Conservation (phyloP, 2,113 vertebrate genomes). For the Trematomus loennbergii region DNA sequence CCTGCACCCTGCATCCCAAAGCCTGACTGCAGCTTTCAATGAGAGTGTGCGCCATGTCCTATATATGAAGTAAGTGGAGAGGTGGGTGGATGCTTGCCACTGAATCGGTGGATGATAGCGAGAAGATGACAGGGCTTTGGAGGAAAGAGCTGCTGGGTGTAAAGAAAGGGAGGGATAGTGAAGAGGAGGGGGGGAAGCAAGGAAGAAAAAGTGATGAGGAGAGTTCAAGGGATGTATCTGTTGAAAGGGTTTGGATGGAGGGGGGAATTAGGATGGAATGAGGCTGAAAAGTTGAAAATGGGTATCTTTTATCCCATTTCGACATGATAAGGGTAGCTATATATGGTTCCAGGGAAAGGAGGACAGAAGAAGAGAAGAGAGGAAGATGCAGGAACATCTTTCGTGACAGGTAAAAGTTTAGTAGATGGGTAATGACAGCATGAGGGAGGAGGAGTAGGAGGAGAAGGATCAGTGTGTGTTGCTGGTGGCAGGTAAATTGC, state of each 20-base stretch:
- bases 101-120: slow-evolving; percentile 63
- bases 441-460: slow-evolving; percentile 46
- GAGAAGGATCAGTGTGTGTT: slow-evolving; percentile 54
- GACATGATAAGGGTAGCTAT: slow-evolving; percentile 46
- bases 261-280: slow-evolving; percentile 56
- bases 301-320: slow-evolving; percentile 52
- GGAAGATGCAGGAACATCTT: slow-evolving; percentile 61
- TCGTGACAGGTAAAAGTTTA: slow-evolving; percentile 74
- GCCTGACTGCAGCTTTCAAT: slow-evolving; percentile 66
- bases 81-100: slow-evolving; percentile 75
- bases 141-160: slow-evolving; percentile 49
- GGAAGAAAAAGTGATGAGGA: slow-evolving; percentile 21
- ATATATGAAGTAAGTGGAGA: slow-evolving; percentile 75
- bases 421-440: slow-evolving; percentile 59
- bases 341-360: slow-evolving; percentile 38
- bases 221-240: slow-evolving; percentile 38
- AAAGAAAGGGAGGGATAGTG: slow-evolving; percentile 36
- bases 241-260: slow-evolving; percentile 54
- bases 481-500: slow-evolving; percentile 70
- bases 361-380: slow-evolving; percentile 30
- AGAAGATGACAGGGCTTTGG: slow-evolving; percentile 72
- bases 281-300: slow-evolving; percentile 57
- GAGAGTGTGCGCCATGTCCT: slow-evolving; percentile 64
- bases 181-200: not conserved
- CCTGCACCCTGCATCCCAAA: slow-evolving; percentile 44